Percentiles rank a stretch among this genome's conserved stretches.
phyloP scores from a whole-genome alignment of 1,140 invertebrate species.

The Eubasilissa regina region DNA sequence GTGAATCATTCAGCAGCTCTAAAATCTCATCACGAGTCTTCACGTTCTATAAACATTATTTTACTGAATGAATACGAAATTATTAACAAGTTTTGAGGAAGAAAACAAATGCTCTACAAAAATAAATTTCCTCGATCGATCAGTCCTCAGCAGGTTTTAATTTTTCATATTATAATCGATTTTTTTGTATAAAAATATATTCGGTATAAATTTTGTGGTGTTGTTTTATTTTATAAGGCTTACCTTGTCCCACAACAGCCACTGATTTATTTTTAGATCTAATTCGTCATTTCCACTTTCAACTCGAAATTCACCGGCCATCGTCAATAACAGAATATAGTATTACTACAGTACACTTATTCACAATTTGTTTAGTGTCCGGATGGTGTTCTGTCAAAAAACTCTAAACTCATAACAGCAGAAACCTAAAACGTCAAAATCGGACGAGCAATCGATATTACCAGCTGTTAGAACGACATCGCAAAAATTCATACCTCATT shows the following conservation, averaged over 20 bases:
- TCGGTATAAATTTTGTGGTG: too few species aligned
- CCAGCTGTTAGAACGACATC: too few species aligned
- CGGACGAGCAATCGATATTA: too few species aligned
- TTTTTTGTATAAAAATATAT: too few species aligned
- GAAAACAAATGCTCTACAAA: too few species aligned
- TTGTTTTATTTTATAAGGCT: conserved; percentile 12
- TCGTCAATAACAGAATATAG: conserved; percentile 2
- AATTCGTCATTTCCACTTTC: conserved; percentile 67
- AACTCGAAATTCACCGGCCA: conserved; percentile 50
- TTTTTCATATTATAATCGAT: too few species aligned
- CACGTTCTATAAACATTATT: conserved; percentile 61
- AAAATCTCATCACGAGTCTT: conserved; percentile 70
- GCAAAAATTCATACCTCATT: too few species aligned
- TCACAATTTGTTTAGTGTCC: neutral
- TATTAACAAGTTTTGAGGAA: neutral
- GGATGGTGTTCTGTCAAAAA: neutral
- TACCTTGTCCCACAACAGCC: conserved; percentile 79
- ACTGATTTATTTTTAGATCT: conserved; percentile 75
- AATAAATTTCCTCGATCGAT: too few species aligned
- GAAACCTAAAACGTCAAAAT: too few species aligned
- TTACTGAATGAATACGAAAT: neutral
- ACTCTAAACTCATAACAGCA: too few species aligned
- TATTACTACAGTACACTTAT: conserved; percentile 1
- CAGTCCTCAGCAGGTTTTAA: too few species aligned
- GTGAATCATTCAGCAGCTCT: conserved; percentile 68